phyloP scores from a whole-genome alignment of 2,888 invertebrate species.

The Clusia tigrina region DNA sequence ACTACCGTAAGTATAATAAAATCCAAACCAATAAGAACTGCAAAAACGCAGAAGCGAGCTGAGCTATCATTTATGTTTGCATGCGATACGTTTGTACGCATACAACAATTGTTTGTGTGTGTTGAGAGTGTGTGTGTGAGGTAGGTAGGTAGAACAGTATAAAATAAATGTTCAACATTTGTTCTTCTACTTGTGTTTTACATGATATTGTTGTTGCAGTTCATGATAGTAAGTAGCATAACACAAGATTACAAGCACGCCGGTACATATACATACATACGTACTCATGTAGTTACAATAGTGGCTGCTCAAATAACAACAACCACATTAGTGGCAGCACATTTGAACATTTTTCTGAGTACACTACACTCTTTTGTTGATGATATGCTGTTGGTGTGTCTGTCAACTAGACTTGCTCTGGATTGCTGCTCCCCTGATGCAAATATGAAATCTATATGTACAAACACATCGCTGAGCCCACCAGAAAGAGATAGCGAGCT shows the following conservation, averaged over 20 bases:
- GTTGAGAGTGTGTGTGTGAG: neutral
- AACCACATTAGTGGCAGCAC: too few species aligned
- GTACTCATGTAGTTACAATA: neutral
- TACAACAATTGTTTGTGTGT: neutral
- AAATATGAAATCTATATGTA: constrained; percentile 58
- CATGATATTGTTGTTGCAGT: too few species aligned
- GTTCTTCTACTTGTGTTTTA: too few species aligned
- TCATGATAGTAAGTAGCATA: too few species aligned
- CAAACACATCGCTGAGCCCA: constrained; percentile 58
- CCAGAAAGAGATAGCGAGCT: too few species aligned
- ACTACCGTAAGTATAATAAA: neutral
- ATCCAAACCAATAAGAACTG: neutral
- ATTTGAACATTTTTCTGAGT: neutral
- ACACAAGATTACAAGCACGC: too few species aligned
- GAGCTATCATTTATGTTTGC: neutral
- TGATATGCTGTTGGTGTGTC: too few species aligned
- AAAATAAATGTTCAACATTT: too few species aligned
- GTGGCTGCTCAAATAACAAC: too few species aligned
- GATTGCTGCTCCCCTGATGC: too few species aligned
- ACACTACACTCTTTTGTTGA: too few species aligned
- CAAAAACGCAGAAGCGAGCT: neutral
- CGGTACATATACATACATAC: neutral
- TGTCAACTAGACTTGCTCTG: too few species aligned
- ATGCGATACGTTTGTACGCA: neutral
- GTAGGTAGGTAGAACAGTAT: neutral